Conservation (phyloP, 2,888 invertebrate genomes). For the Axea sp. region DNA sequence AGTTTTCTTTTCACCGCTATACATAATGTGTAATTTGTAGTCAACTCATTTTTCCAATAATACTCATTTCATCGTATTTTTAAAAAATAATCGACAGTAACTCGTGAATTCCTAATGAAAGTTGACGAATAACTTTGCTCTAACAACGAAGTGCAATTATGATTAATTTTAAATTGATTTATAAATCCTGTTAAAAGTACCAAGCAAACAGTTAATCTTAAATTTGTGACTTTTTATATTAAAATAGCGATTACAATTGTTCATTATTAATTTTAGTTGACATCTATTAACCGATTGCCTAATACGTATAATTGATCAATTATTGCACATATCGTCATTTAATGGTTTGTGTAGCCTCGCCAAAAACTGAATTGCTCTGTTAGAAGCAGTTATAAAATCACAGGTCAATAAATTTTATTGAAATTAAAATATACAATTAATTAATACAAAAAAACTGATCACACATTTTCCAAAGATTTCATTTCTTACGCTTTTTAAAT, state of each 20-base stretch:
- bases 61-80: constrained; percentile 73
- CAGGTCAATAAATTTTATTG: too few species aligned
- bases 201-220: constrained; percentile 30
- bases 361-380: constrained; percentile 32
- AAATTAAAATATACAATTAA: too few species aligned
- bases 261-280: constrained; percentile 8
- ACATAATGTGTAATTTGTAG: constrained; percentile 72
- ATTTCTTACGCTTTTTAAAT: too few species aligned
- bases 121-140: constrained; percentile 38
- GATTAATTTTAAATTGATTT: constrained; percentile 7
- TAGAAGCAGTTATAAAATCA: too few species aligned
- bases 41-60: constrained; percentile 72
- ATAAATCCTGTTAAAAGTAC: constrained; percentile 13
- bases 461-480: too few species aligned
- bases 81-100: constrained; percentile 75
- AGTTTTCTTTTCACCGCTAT: constrained; percentile 70
- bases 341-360: constrained; percentile 32
- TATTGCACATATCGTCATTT: too few species aligned
- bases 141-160: constrained; percentile 7
- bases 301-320: constrained; percentile 33
- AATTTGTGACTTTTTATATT: constrained; percentile 15
- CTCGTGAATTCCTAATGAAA: constrained; percentile 65
- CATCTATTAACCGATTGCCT: constrained; percentile 34
- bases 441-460: too few species aligned
- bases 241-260: constrained; percentile 42